Percentiles rank a stretch among this genome's conserved stretches.
Evolutionary conservation across 1,140 invertebrate species (phyloP).

Genomic region (Diploscapter pachys): DNA sequence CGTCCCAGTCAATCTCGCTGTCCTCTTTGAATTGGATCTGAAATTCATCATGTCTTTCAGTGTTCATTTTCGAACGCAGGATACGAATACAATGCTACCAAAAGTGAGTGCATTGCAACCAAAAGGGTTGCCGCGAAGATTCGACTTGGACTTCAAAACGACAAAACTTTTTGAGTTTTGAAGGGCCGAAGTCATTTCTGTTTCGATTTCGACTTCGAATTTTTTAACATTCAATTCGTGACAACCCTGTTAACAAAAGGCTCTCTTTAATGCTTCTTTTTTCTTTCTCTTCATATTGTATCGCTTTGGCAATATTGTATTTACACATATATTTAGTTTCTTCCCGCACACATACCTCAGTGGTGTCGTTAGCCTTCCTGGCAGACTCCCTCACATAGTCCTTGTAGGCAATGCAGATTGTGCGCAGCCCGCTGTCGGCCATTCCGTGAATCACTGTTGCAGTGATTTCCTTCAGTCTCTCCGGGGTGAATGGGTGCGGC

Average conservation of each 20-base stretch:
- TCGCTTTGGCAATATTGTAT: no score
- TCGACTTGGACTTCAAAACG: neutral
- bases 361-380: constrained; percentile 22
- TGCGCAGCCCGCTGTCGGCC: constrained; percentile 93
- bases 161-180: neutral
- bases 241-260: no score
- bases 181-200: no score
- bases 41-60: constrained; percentile 7
- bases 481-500: constrained; percentile 80
- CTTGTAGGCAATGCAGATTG: constrained; percentile 67
- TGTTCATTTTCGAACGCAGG: neutral
- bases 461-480: constrained; percentile 86
- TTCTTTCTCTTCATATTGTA: neutral
- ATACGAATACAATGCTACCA: no score
- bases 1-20: constrained; percentile 56
- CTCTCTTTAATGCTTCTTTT: neutral
- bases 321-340: neutral
- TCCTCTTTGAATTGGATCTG: constrained; percentile 40
- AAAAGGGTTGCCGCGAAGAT: no score
- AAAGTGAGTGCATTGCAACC: no score
- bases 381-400: constrained; percentile 84
- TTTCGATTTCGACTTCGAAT: no score
- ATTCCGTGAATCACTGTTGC: constrained; percentile 95
- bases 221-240: no score
- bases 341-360: constrained; percentile 32